These are phyloP conservation scores for Prietella phreatophila DNA, from an alignment of 2,113 vertebrate species.

Conservation along the genomic window DNA sequence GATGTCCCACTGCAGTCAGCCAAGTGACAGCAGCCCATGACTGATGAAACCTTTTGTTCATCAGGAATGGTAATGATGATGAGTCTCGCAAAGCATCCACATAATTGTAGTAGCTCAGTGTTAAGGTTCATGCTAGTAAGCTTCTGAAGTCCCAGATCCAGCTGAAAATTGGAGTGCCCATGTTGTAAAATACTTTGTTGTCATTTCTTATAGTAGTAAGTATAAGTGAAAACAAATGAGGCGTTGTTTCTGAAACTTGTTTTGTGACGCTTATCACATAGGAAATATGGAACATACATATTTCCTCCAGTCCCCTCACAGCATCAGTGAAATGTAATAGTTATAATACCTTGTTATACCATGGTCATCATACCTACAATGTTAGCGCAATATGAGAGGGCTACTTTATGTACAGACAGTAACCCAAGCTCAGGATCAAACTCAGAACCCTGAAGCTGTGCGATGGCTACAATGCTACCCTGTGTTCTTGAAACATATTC, in stretches of 20 bases:
- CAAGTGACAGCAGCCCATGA: conserved; percentile 51
- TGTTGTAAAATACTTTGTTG: background rate
- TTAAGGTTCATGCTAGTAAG: background rate
- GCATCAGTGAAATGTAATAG: background rate
- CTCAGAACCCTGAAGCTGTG: background rate
- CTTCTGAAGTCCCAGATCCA: background rate
- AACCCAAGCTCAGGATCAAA: background rate
- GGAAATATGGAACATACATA: background rate
- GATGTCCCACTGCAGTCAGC: conserved; percentile 53
- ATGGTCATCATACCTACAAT: background rate
- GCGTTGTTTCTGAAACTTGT: background rate
- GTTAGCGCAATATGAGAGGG: background rate
- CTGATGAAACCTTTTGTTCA: conserved; percentile 16
- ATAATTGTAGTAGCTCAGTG: background rate
- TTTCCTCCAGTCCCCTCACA: background rate
- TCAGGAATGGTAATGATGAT: background rate
- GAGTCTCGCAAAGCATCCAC: background rate
- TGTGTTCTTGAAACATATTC: background rate
- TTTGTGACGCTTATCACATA: background rate
- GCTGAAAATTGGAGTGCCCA: background rate
- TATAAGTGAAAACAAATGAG: background rate
- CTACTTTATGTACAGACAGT: background rate
- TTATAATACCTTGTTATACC: background rate
- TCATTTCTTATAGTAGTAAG: background rate
- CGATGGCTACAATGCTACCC: background rate